Percentiles rank a stretch among this genome's conserved stretches.
phyloP scores from a whole-genome alignment of 2,113 vertebrate species.

The Labeo catla region DNA sequence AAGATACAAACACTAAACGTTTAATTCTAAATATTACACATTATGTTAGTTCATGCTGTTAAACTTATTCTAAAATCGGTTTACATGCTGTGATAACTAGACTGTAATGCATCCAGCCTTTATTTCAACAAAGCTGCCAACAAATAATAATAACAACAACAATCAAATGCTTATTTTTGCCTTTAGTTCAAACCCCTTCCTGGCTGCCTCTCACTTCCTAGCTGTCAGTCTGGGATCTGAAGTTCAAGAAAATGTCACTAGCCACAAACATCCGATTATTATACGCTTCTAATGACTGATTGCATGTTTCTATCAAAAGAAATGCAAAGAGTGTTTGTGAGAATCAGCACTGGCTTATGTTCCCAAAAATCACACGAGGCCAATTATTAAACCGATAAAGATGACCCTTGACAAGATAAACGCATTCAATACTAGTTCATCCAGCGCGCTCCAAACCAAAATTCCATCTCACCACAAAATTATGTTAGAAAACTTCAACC shows the following conservation, averaged over 20 bases:
- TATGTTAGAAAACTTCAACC: constrained; percentile 3
- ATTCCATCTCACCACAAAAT: not conserved
- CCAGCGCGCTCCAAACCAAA: constrained; percentile 4
- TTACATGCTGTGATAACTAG: no score
- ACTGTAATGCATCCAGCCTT: no score
- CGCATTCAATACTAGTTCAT: not conserved
- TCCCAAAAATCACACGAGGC: not conserved
- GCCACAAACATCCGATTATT: not conserved
- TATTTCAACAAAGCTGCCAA: no score
- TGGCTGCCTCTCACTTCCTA: not conserved
- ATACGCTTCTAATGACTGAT: not conserved
- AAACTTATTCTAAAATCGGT: no score
- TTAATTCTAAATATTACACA: no score
- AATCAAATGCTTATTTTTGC: no score
- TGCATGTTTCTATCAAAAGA: not conserved
- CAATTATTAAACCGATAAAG: not conserved
- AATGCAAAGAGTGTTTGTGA: not conserved
- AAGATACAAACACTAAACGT: no score
- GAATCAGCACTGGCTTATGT: not conserved
- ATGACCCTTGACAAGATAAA: not conserved
- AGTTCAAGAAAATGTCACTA: not conserved
- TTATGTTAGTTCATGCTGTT: no score
- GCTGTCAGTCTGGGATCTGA: not conserved
- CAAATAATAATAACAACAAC: no score
- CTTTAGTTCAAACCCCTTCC: no score